Evolutionary conservation across 2,888 invertebrate genomes (phyloP).

Genomic region (Euzophera pinguis): DNA sequence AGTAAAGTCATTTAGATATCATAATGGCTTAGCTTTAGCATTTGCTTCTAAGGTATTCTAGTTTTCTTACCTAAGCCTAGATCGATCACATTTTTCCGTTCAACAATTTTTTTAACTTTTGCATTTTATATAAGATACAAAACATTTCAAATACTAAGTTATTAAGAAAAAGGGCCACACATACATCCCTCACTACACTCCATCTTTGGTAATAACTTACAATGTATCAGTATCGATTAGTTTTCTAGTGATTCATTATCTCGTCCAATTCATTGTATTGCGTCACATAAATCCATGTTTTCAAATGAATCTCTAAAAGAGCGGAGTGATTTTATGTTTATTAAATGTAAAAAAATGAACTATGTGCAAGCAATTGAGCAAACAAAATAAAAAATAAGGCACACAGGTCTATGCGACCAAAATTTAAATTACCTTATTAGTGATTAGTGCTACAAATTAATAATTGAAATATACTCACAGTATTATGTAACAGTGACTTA

Average conservation of each 20-base stretch:
- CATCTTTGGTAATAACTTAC: conserved; percentile 76
- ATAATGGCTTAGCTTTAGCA: conserved; percentile 17
- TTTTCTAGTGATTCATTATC: conserved; percentile 47
- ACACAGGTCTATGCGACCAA: conserved; percentile 58
- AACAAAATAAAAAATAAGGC: conserved; percentile 68
- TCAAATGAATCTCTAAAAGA: conserved; percentile 8
- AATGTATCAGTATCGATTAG: conserved; percentile 61
- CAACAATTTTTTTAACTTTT: conserved; percentile 61
- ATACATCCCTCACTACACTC: conserved; percentile 53
- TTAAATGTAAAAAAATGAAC: conserved; percentile 37
- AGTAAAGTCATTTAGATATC: conserved; percentile 12
- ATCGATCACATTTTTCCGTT: conserved; percentile 69
- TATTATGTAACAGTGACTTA: conserved; percentile 42
- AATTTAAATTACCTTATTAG: conserved; percentile 35
- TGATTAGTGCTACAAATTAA: conserved; percentile 26
- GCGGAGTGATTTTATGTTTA: conserved; percentile 22
- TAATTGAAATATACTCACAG: conserved; percentile 34
- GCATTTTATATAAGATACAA: conserved; percentile 75
- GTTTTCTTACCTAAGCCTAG: conserved; percentile 61
- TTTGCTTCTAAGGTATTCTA: conserved; percentile 32
- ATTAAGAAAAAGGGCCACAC: conserved; percentile 58
- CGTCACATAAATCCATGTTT: conserved; percentile 24
- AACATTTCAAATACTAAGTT: conserved; percentile 70
- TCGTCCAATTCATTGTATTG: conserved; percentile 15
- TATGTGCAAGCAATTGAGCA: conserved; percentile 65